Evolutionary conservation across 2,113 vertebrate species (phyloP).

Genomic region (Oxyruncus cristatus): DNA sequence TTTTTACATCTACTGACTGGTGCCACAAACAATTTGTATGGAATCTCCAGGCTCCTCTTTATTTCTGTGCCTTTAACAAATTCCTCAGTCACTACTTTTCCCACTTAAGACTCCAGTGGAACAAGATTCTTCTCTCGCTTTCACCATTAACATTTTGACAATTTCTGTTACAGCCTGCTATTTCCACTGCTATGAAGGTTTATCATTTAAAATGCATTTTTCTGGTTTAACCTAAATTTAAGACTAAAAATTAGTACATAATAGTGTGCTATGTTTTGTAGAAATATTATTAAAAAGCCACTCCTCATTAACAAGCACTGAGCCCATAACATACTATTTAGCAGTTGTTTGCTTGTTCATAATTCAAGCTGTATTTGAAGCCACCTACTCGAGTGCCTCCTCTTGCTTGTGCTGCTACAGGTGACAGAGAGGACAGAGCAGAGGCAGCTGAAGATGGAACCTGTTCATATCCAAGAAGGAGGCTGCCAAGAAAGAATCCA

Average conservation of each 20-base stretch:
- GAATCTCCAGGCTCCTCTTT: neutral
- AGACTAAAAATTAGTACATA: neutral
- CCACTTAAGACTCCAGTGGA: neutral
- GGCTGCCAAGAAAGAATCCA: neutral
- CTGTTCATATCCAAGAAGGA: neutral
- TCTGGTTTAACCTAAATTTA: neutral
- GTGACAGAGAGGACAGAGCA: neutral
- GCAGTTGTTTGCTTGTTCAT: neutral
- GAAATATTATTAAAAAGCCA: neutral
- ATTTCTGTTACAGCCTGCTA: neutral
- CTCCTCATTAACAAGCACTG: neutral
- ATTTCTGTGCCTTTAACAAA: neutral
- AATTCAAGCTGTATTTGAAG: neutral
- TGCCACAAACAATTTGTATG: neutral
- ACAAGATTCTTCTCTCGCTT: neutral
- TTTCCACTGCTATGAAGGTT: neutral
- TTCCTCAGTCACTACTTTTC: neutral
- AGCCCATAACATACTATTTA: neutral
- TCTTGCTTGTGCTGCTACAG: neutral
- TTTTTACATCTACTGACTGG: neutral
- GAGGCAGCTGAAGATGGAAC: neutral
- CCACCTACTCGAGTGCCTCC: neutral
- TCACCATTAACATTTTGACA: neutral
- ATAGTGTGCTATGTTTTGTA: neutral
- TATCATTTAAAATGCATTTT: neutral